Evolutionary conservation across 1,140 invertebrate genomes (phyloP), one percentile per base, ranked within the genome.

Genomic region (Eurosta solidaginis): DNA sequence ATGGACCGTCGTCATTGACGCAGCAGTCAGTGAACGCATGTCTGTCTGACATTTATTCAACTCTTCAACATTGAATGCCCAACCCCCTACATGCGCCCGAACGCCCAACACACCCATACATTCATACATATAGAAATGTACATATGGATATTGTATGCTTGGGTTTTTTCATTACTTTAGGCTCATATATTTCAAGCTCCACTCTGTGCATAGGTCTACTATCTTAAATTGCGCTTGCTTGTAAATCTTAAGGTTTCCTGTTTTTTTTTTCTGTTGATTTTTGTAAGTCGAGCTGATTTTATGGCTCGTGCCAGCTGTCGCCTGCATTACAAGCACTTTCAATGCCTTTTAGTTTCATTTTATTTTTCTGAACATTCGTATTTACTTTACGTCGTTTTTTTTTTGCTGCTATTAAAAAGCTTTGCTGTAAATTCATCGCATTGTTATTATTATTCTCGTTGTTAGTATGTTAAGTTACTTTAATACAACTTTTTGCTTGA

Each of bases 301-400:
- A 68, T 68, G 59, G 59, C 59, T 68, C 59, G 59, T 68, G 59
- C 59, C 59, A 68, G 59, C 59, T 68, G 59, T 68, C 59, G 59
- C 29, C 59, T 68, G 59, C 59, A 68, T 68, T 68, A 68, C 59
- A 68, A 68, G 59, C 59, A 9, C 40, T 68, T 68, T 68, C 59
- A n/a, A 36, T 63, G 59, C 59, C 59, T 40, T 36, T 22, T 6
- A 12, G 33, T 68, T 36, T 68, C 22, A 36, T 36, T 6, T 17
- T 52, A 22, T 14, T 10, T 52, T 52, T 52, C 40, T 68, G n/a
- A 40, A 17, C 20, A 22, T 27, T 68, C 20, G n/a, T 42, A 68
- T 36, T 42, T 40, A 68, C 59, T 68, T 9, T n/a, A n/a, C n/a
- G n/a, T n/a, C 36, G 45, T 47, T 68, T 68, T 36, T 68, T 52